Base-by-base conservation (phyloP, 2,888 invertebrate species). In the Drosophila cracens region DNA sequence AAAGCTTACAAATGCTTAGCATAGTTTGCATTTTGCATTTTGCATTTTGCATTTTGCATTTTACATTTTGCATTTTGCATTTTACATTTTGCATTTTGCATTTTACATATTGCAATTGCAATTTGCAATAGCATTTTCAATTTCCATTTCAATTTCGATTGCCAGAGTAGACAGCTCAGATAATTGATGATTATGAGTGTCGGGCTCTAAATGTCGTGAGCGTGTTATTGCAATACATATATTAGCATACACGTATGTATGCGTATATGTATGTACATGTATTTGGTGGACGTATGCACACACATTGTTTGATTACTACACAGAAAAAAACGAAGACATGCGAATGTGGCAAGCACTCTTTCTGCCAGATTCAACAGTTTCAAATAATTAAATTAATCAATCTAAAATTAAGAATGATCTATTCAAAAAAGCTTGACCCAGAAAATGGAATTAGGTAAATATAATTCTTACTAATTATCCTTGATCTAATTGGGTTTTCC, bases 181-280 rank as follows among this genome's bases (percentile, higher is more conserved):
- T 87, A 87, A 85, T 87, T 85, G 88, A 85, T 87, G 86, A 85
- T 85, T 85, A 81, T 87, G 86, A 81, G 84, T 81, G 58, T 73
- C 67, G 66, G 74, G 54, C 54, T 54, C 74, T 63, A 83, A 83
- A 83, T 79, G 85, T 84, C 82, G 82, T 82, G 82, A 82, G 84
- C 67, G 70, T 77, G 66, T 70, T 66, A 61, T 59, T 61, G 46
- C 56, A 25, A 74, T 70, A 60, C 60, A 76, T 56, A 62, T 62
- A 72, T 53, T 43, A 53, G 21, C 33, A 60, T 53, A 43, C 13
- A 40, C 8, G 16, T 25, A 54, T 21, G 13, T 38, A 16, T 36
- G 33, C 27, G 38, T 27, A 18, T 29, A 1, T 48, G 11, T 25
- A 7, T 33, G 13, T 18, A 16, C 33, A 10, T 40, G 13, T 21